Conservation (phyloP, 2,113 vertebrate species). For the Canis aureus region DNA sequence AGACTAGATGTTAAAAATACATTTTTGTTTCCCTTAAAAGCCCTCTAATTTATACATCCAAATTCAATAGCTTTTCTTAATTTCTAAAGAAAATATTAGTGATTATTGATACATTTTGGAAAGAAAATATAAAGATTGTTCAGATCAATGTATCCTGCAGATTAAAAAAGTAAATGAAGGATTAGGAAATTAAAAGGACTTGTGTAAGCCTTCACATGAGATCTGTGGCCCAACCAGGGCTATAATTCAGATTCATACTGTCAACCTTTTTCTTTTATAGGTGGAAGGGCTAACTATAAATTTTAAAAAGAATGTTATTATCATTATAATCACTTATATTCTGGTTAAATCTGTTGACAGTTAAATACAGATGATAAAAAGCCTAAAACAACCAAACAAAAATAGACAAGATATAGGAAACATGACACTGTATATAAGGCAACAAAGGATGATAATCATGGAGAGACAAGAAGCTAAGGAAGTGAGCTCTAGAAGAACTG, state of each 20-base stretch:
- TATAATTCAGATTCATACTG: neutral
- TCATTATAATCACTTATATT: neutral
- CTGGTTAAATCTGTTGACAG: neutral
- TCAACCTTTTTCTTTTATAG: neutral
- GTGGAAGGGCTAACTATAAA: neutral
- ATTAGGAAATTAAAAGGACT: neutral
- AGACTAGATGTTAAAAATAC: slow-evolving; percentile 27
- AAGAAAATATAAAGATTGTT: neutral
- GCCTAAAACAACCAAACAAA: neutral
- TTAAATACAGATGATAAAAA: neutral
- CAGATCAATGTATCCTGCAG: neutral
- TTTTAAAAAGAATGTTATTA: neutral
- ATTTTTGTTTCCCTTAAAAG: neutral
- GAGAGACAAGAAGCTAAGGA: neutral
- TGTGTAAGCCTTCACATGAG: neutral
- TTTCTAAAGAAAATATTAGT: neutral
- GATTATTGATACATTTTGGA: slow-evolving; percentile 12
- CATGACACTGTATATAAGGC: neutral
- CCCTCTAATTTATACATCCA: neutral
- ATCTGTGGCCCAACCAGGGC: neutral
- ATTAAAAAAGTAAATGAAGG: slow-evolving; percentile 9
- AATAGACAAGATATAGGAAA: neutral
- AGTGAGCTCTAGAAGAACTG: neutral
- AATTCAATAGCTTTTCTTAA: neutral
- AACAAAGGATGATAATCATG: neutral